Evolutionary conservation across 2,797 vertebrate genomes (phyloP).

Genomic region (Fratercula arctica): DNA sequence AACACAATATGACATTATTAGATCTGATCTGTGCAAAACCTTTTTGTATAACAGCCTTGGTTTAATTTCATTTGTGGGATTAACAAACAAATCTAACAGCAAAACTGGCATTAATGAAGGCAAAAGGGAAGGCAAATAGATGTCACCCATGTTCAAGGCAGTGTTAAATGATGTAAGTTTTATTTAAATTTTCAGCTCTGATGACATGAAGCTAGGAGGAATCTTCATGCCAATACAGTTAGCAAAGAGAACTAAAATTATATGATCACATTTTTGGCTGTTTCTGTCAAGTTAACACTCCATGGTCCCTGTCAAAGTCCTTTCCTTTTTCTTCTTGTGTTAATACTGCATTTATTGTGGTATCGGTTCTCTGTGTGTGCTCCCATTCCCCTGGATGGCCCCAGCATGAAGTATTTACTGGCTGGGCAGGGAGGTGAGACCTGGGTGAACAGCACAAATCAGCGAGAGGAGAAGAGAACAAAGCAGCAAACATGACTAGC

Average conservation of each 20-base stretch:
- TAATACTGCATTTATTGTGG: background rate
- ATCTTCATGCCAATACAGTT: background rate
- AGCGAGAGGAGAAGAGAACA: background rate
- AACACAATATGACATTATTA: background rate
- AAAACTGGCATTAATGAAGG: background rate
- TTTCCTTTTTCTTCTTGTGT: background rate
- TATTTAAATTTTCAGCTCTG: background rate
- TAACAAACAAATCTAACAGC: conserved; percentile 1
- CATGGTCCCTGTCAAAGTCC: background rate
- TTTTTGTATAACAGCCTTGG: background rate
- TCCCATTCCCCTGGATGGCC: background rate
- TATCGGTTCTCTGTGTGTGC: background rate
- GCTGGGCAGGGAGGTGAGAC: background rate
- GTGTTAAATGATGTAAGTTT: background rate
- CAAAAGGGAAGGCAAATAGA: background rate
- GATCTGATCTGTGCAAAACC: background rate
- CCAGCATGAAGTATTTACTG: background rate
- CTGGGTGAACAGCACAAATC: background rate
- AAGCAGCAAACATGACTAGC: background rate
- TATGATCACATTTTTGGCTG: background rate
- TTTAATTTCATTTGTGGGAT: conserved; percentile 29
- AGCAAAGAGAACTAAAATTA: background rate
- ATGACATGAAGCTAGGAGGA: background rate
- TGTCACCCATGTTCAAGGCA: background rate
- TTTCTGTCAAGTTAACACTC: background rate